A percentile compares a stretch with the other conserved stretches of the same genome.
Conservation (phyloP, 2,113 vertebrate genomes). For the Leptodactylus fuscus region DNA sequence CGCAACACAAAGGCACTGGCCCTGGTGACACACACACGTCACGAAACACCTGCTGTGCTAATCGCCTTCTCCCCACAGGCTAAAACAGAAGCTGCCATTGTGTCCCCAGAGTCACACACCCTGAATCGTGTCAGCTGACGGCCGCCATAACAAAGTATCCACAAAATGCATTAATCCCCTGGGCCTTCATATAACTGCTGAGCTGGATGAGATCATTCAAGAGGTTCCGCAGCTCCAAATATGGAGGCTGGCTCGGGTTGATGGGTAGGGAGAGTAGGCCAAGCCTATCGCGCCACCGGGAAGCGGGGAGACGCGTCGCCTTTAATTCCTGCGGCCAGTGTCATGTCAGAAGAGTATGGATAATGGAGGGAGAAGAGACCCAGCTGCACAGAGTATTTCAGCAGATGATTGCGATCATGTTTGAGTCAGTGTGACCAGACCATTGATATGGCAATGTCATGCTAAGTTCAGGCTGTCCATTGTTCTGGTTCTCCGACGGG, state of each 20-base stretch:
- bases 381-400: no score
- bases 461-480: no score
- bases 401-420: no score
- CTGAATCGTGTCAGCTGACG: conserved; percentile 7
- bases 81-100: conserved; percentile 62
- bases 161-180: background rate
- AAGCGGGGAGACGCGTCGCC: no score
- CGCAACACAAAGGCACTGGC: conserved; percentile 62
- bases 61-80: conserved; percentile 67
- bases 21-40: conserved; percentile 62
- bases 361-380: no score
- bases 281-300: background rate
- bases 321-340: no score
- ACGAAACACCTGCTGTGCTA: conserved; percentile 69
- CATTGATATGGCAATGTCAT: no score
- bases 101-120: conserved; percentile 20
- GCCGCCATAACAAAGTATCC: background rate
- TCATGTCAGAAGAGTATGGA: no score
- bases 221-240: background rate
- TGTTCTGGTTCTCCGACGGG: no score
- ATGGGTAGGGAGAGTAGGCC: background rate
- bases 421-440: no score
- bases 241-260: background rate
- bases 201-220: background rate
- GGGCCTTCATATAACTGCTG: background rate